phyloP scores from a whole-genome alignment of 2,888 invertebrate species.

The Amphipoea oculea region DNA sequence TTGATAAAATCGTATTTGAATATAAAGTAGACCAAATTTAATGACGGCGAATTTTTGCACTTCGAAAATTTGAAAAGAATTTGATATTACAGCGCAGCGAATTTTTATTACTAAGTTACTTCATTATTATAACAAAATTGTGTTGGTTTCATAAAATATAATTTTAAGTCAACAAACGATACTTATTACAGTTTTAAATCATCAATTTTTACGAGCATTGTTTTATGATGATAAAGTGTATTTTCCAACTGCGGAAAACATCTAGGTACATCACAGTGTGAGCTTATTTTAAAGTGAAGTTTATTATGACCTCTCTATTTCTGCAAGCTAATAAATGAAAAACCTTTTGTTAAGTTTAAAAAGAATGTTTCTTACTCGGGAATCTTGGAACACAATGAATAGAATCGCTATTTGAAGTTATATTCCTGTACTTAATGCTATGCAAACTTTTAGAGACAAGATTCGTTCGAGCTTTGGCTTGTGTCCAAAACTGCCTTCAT shows the following conservation, averaged over 20 bases:
- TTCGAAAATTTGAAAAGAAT: slow-evolving; percentile 42
- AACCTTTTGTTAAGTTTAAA: slow-evolving; percentile 45
- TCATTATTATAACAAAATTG: slow-evolving; percentile 32
- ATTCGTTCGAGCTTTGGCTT: slow-evolving; percentile 58
- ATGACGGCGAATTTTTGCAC: slow-evolving; percentile 49
- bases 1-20: slow-evolving; percentile 60
- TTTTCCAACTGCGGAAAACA: neutral
- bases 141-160: slow-evolving; percentile 2
- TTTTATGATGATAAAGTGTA: neutral
- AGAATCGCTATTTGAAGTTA: slow-evolving; percentile 44
- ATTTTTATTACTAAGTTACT: slow-evolving; percentile 48
- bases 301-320: slow-evolving; percentile 11
- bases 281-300: neutral
- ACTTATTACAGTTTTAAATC: neutral
- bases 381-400: slow-evolving; percentile 50
- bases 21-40: slow-evolving; percentile 60
- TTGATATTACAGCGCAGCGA: slow-evolving; percentile 46
- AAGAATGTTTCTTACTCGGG: slow-evolving; percentile 23
- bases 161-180: neutral
- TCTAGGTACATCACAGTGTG: neutral
- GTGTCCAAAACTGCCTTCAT: slow-evolving; percentile 48
- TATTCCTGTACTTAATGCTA: slow-evolving; percentile 55
- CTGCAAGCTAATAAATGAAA: slow-evolving; percentile 22
- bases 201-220: neutral
- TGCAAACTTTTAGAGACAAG: slow-evolving; percentile 60